Evolutionary conservation across 1,140 invertebrate species (phyloP).

Genomic region (Drosophila auraria): DNA sequence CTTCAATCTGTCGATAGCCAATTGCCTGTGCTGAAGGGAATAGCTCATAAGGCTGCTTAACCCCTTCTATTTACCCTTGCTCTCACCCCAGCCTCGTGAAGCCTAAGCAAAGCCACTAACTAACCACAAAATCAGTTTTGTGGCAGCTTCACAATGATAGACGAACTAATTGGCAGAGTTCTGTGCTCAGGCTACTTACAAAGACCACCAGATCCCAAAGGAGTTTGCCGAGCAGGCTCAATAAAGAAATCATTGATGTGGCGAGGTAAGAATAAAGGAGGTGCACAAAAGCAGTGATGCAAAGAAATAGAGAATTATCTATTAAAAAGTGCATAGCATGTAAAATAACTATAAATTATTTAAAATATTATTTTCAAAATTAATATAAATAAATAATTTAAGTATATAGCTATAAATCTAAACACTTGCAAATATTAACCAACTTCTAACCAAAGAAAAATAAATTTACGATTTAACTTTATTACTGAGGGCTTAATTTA

Average conservation of each 20-base stretch:
- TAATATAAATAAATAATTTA: not conserved
- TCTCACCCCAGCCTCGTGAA: not conserved
- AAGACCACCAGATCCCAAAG: constrained; percentile 45
- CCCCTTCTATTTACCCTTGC: constrained; percentile 21
- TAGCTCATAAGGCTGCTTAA: constrained; percentile 28
- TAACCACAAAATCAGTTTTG: constrained; percentile 74
- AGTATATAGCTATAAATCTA: not conserved
- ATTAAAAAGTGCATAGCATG: too few relatives aligned
- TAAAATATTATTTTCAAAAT: too few relatives aligned
- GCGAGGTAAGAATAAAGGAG: constrained; percentile 12
- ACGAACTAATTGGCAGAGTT: constrained; percentile 71
- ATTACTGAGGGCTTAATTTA: too few relatives aligned
- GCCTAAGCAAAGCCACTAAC: constrained; percentile 62
- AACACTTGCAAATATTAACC: too few relatives aligned
- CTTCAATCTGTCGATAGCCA: not conserved
- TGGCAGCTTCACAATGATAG: constrained; percentile 44
- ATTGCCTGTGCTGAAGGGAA: constrained; percentile 3
- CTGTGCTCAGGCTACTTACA: constrained; percentile 49
- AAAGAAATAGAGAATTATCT: too few relatives aligned
- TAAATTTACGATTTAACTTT: too few relatives aligned
- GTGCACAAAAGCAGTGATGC: constrained; percentile 18
- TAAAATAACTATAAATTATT: too few relatives aligned
- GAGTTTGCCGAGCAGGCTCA: constrained; percentile 59
- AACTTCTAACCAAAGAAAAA: too few relatives aligned
- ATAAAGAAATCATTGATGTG: constrained; percentile 72